These are phyloP conservation scores for Athene cunicularia DNA, from an alignment of 2,113 vertebrate species.

Conservation along the genomic window DNA sequence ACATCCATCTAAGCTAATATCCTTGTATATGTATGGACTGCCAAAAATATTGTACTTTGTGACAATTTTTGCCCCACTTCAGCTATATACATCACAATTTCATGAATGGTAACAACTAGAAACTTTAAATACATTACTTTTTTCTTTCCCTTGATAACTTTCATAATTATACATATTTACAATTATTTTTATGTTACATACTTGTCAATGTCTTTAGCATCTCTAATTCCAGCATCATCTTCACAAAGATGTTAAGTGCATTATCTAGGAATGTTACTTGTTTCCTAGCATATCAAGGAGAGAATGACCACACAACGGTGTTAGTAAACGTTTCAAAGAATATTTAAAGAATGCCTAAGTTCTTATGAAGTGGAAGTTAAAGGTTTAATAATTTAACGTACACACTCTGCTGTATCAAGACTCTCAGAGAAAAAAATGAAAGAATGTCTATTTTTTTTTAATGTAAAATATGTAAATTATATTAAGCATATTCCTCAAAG, in stretches of 20 bases:
- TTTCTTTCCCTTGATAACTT: neutral
- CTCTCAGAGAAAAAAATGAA: neutral
- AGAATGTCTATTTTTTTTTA: neutral
- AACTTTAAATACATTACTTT: neutral
- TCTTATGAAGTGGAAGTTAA: neutral
- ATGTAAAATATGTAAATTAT: neutral
- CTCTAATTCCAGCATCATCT: neutral
- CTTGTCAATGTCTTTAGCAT: neutral
- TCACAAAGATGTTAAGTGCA: neutral
- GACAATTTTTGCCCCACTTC: neutral
- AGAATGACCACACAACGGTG: neutral
- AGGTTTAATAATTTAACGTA: neutral
- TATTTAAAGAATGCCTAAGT: neutral
- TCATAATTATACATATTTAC: neutral
- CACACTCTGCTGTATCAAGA: neutral
- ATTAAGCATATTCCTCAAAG: neutral
- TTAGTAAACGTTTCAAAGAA: neutral
- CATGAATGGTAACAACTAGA: neutral
- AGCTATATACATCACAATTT: neutral
- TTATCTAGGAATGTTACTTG: neutral
- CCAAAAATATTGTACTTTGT: neutral
- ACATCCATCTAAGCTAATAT: neutral
- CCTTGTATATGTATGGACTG: neutral
- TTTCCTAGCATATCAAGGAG: neutral
- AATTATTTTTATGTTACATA: neutral